Base-by-base conservation (phyloP, 2,113 vertebrate genomes). In the Festucalex cinctus region DNA sequence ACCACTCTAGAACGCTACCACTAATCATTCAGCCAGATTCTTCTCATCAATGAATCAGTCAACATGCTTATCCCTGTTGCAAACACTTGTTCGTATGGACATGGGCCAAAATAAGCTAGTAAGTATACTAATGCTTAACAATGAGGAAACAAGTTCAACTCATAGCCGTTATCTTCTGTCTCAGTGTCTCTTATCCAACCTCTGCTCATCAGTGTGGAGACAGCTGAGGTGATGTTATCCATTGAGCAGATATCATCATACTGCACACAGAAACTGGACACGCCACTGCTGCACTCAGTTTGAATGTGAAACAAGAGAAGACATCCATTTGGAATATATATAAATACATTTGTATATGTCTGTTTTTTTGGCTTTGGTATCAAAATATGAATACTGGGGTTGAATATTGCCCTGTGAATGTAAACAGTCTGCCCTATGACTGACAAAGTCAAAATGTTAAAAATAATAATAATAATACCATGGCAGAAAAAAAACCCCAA, bases 231-330 rank as follows among this genome's bases (percentile, higher is more conserved):
- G 78, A 73, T 77, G 79, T 76, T 84, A 65, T 83, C 80, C 79
- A 80, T 83, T 78, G 76, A 63, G 57, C 26, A 86, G 88, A 89
- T 86, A 87, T 69, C 78, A 87, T 86, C 83, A 77, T 63, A 85
- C 75, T 83, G 87, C 82, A 89, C 87, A 86, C 77, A 86, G 79
- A 74, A 70, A 71, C 35, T 75, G 72, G 82, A 86, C 84, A 87
- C 66, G 73, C 73, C 1, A 36, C 73, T 69, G 36, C 59, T 75
- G 70, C 66, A 60, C 22, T 37, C 43, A 8, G 70, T 32, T 32
- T 32, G 28, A 32, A 32, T 4, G 28, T 32, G 28, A 32, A 32
- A 51, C 37, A 53, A 51, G 68, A 69, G 49, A 78, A 83, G 76
- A 75, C 63, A 75, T 58, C 73, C 71, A 54, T 9, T 43, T 64